phyloP scores from a whole-genome alignment of 2,888 invertebrate genomes.

The Aspidiotus rigidus region DNA sequence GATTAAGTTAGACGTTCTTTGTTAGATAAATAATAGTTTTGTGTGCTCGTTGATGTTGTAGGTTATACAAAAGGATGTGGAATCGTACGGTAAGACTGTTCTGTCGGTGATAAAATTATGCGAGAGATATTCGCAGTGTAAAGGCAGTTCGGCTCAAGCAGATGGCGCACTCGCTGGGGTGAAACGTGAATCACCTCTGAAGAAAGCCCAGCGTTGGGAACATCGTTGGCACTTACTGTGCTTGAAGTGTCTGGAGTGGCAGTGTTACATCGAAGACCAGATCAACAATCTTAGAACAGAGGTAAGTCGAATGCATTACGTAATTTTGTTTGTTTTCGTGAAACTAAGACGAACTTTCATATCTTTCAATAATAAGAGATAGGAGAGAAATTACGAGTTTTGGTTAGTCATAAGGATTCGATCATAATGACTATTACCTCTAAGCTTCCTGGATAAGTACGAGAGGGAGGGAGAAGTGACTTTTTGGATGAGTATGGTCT shows the following conservation, averaged over 20 bases:
- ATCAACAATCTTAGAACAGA: slow-evolving; percentile 19
- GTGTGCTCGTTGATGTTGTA: slow-evolving; percentile 46
- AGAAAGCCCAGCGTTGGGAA: slow-evolving; percentile 63
- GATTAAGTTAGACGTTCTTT: no score
- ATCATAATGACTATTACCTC: no score
- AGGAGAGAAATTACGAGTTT: no score
- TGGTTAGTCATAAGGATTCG: no score
- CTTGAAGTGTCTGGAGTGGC: slow-evolving; percentile 82
- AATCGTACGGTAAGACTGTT: slow-evolving; percentile 79
- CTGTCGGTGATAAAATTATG: slow-evolving; percentile 66
- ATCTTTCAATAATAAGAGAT: no score
- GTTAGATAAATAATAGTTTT: no score
- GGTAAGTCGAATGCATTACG: background rate
- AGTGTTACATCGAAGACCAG: slow-evolving; percentile 72
- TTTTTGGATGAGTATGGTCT: no score
- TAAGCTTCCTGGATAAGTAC: no score
- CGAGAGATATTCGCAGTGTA: slow-evolving; percentile 50
- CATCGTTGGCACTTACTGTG: slow-evolving; percentile 83
- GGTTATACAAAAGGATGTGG: slow-evolving; percentile 87
- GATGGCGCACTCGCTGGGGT: slow-evolving; percentile 37
- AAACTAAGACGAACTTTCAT: no score
- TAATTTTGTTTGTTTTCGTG: no score
- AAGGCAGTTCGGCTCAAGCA: slow-evolving; percentile 37
- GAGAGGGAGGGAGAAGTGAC: no score
- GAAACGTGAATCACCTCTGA: slow-evolving; percentile 42